A percentile compares a stretch with the other conserved stretches of the same genome.
These are phyloP conservation scores for Anodontia alba DNA, from an alignment of 2,888 invertebrate species.

Conservation along the genomic window DNA sequence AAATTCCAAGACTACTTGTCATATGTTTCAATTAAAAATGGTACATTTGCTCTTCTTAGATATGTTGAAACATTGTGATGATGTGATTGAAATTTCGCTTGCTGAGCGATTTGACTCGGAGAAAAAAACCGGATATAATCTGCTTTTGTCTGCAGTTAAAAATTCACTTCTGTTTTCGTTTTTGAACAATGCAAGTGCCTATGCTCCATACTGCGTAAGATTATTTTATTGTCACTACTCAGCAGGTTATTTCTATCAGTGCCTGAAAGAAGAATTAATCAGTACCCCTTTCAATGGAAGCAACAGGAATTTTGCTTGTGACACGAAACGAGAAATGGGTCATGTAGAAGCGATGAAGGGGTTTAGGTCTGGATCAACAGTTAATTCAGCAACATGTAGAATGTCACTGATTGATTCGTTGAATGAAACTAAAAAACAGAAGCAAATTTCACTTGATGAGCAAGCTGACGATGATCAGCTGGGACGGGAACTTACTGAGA, in stretches of 20 bases:
- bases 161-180: conserved; percentile 51
- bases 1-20: conserved; percentile 20
- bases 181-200: conserved; percentile 54
- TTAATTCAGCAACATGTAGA: background rate
- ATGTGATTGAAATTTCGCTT: conserved; percentile 43
- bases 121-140: conserved; percentile 35
- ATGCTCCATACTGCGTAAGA: conserved; percentile 53
- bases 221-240: conserved; percentile 39
- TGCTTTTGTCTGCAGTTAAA: conserved; percentile 53
- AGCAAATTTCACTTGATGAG: background rate
- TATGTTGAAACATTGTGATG: conserved; percentile 58
- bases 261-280: conserved; percentile 44
- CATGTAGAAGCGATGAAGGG: conserved; percentile 32
- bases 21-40: conserved; percentile 28
- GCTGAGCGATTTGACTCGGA: conserved; percentile 52
- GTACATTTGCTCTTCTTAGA: conserved; percentile 47
- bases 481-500: conserved; percentile 3
- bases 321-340: conserved; percentile 54
- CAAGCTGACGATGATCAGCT: conserved; percentile 1
- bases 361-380: background rate
- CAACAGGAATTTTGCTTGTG: conserved; percentile 44
- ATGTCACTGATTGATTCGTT: background rate
- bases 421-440: background rate
- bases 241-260: conserved; percentile 43
- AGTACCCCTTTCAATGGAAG: conserved; percentile 49